Conservation (phyloP, 2,113 vertebrate genomes). For the Mesoclemmys tuberculata region DNA sequence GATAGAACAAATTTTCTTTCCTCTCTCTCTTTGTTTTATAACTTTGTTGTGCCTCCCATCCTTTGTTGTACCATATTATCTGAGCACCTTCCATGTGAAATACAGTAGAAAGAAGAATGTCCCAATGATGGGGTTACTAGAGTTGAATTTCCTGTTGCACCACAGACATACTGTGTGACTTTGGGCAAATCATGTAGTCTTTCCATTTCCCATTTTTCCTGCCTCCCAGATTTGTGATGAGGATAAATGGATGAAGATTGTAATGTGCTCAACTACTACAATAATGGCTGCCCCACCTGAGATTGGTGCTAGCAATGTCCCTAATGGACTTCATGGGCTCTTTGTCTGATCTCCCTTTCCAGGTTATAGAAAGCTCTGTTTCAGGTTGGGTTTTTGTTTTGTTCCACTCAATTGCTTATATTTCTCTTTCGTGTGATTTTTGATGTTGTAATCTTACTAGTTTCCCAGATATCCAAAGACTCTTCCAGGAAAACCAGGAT, state of each 20-base stretch:
- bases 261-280: neutral
- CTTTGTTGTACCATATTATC: neutral
- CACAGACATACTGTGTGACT: neutral
- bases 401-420: slow-evolving; percentile 45
- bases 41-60: neutral
- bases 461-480: slow-evolving; percentile 32
- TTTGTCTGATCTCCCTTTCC: neutral
- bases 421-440: slow-evolving; percentile 52
- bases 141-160: neutral
- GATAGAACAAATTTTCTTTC: neutral
- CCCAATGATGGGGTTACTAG: neutral
- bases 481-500: slow-evolving; percentile 56
- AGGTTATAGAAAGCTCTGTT: slow-evolving; percentile 33
- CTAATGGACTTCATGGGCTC: neutral
- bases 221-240: neutral
- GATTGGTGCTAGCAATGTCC: neutral
- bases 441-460: slow-evolving; percentile 44
- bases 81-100: neutral
- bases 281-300: neutral
- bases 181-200: neutral
- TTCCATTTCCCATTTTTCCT: neutral
- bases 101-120: accelerated
- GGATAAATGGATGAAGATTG: neutral
- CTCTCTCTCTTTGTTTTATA: neutral
- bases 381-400: slow-evolving; percentile 56